Base-by-base conservation (phyloP, 2,888 invertebrate species). In the Melinopterus prodromus region DNA sequence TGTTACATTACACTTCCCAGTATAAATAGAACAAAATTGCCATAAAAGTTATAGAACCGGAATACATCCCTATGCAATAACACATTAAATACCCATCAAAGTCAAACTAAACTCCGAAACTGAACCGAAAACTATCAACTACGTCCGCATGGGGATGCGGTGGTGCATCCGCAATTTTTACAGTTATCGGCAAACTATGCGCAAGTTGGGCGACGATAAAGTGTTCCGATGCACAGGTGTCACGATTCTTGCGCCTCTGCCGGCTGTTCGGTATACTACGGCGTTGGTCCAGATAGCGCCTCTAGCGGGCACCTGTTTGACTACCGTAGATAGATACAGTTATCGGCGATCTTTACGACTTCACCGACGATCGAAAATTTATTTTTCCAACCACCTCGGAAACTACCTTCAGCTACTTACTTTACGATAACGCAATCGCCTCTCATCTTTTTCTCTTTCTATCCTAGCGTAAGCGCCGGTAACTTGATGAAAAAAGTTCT, bases 291-390 rank as follows among this genome's bases (percentile, higher is more conserved):
- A 53, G 53, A 53, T 53, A 12, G 53, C 53, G 53, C 53, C 53
- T 53, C 53, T 53, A 53, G 53, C 53, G 53, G 53, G 53, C 53
- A 53, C 53, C 53, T 53, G 53, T 53, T 53, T 53, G 53, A 53
- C 53, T 53, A 53, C 53, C 53, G 53, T 7, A 53, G 53, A 53
- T 53, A 53, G 53, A 53, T 53, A 53, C 53, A 53, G 53, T 53
- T 53, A 53, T 53, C 53, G 53, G 9, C 53, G 9, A 53, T 53
- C 53, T 53, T 53, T 53, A 53, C 53, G 53, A 53, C 3, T 53
- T 53, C 53, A 53, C 53, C 53, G 53, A 53, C 53, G 53, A 53
- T 53, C 53, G 53, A 53, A 53, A 53, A 53, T 53, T 53, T 53
- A 53, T 53, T 53, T 53, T 53, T 53, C 53, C 53, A 53, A 12